Evolutionary conservation across 2,797 vertebrate species (phyloP), one percentile per base, ranked within the genome.

Genomic region (Gadopsis bispinosus): DNA sequence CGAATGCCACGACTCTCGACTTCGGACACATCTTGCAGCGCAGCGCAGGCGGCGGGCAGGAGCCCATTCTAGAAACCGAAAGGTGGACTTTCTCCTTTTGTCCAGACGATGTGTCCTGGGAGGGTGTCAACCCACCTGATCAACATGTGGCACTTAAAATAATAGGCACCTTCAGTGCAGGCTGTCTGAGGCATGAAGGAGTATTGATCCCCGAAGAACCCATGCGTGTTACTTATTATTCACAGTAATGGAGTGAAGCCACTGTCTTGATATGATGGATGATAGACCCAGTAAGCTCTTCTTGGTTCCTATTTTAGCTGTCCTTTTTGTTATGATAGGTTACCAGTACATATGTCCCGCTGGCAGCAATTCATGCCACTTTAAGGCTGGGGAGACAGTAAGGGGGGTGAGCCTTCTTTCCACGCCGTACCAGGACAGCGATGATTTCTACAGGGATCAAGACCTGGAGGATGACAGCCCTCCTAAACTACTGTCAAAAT

Each of bases 281-380:
- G 97, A 98, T 74, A 97, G 96, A 94, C 95, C 96, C 95, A 97
- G 96, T 90, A 98, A 97, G 95, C 96, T 97, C 94, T 94, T 98
- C 89, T 93, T 98, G 93, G 96, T 97, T 89, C 97, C 97, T 56
- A 91, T 99, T 88, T 91, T 98, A 89, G 96, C 96, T 8, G 95
- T 99, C 75, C 96, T 98, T 89, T 98, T 97, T 92, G 92, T 98
- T 85, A 96, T 97, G 95, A 96, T 98, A 87, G 96, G 97, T 65
- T 98, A 98, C 90, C 97, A 98, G 93, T 98, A 98, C 90, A 96
- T 98, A 77, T 97, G 97, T 86, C 97, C 97, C 69, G 95, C 96
- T n/a, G 95, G 95, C 67, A 94, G 94, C 90, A 96, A 95, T 93
- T 95, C 96, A 71, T 97, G 96, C 88, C 96, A 95, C 94, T 95